A percentile compares a stretch with the other conserved stretches of the same genome.
phyloP scores from a whole-genome alignment of 2,113 vertebrate species.

The Emydura subglobosa region DNA sequence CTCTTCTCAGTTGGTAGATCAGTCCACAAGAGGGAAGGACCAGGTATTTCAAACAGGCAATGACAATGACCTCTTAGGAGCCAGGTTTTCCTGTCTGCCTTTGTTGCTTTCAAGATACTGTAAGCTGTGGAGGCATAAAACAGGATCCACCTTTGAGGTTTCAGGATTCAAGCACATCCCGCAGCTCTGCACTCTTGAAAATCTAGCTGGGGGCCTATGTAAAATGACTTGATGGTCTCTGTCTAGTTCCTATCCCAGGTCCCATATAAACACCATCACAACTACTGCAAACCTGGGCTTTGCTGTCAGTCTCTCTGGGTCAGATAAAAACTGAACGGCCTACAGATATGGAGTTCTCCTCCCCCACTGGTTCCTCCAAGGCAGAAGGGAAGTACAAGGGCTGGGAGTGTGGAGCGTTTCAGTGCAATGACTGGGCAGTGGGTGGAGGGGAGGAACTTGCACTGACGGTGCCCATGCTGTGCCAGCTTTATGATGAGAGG shows the following conservation, averaged over 20 bases:
- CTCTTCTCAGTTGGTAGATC: background rate
- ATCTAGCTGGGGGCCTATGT: background rate
- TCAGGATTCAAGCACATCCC: background rate
- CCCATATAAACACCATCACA: background rate
- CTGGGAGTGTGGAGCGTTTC: too few species aligned
- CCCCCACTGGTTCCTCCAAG: background rate
- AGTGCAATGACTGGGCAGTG: background rate
- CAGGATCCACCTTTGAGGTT: background rate
- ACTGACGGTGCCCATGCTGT: background rate
- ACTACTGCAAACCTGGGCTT: background rate
- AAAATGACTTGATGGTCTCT: background rate
- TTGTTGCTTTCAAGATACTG: background rate
- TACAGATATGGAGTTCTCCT: background rate
- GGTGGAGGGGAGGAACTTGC: background rate
- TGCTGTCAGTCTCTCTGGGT: background rate
- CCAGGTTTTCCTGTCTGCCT: background rate
- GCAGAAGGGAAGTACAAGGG: background rate
- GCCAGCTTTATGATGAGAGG: background rate
- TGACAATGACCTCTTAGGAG: background rate
- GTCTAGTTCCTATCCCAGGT: background rate
- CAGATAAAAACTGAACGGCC: background rate
- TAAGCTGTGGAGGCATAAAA: background rate
- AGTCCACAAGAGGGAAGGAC: background rate
- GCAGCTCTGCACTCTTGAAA: background rate
- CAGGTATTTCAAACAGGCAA: too few species aligned